Base-by-base conservation (phyloP, 1,140 invertebrate species). In the Nylanderia fulva region DNA sequence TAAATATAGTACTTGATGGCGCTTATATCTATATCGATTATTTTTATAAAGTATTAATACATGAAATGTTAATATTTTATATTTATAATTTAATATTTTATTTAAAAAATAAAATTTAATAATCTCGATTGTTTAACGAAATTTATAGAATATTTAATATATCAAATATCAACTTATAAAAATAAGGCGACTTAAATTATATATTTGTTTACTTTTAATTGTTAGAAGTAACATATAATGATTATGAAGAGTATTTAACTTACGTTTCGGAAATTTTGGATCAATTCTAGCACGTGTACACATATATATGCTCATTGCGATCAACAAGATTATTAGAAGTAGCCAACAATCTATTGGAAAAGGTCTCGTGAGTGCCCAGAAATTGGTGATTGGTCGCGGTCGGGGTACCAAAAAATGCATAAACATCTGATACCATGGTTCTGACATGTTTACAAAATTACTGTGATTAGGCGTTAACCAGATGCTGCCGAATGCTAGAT, bases 321-420 rank as follows among this genome's bases (percentile, higher is more conserved):
- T 13, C 0, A 94, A 21, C 54, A 77, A 74, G 1, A 71, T 5
- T 1, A 90, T 3, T 0, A 94, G 18, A 6, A 76, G 39, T n/a
- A 87, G 29, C 93, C 93, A 94, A 24, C 91, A 83, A 9, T 82
- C 5, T 0, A 64, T 29, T 0, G 93, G 85, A 24, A 94, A 90
- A 36, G 93, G 93, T 71, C 86, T 90, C 1, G 86, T 90, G 2
- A 94, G 71, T 2, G 93, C 93, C 92, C 92, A 93, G 39, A 94
- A 93, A 71, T 88, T 93, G 0, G 86, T 90, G 8, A 71, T 85
- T 0, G 89, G 88, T 74, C 85, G 90, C 7, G 93, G 93, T 6
- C 93, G 89, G 9, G 93, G 93, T 27, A 94, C 93, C 76, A 94
- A 84, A 68, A 93, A 92, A 13, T 89, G 79, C 0, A 93, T 82